Evolutionary conservation across 2,113 vertebrate genomes (phyloP), one percentile per base, ranked within the genome.

Genomic region (Halichoerus grypus): DNA sequence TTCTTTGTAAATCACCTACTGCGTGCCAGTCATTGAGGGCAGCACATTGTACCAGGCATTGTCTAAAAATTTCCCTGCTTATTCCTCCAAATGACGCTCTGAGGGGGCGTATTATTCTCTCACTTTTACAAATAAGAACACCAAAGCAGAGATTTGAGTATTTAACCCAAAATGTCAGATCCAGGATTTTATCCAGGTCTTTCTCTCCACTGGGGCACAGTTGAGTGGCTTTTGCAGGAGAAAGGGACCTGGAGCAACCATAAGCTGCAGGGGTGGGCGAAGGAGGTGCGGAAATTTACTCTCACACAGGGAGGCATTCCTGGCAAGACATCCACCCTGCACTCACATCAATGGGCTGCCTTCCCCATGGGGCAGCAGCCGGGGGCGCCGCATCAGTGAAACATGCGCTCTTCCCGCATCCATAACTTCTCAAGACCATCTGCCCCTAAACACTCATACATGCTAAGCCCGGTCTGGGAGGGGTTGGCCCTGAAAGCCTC

Each of bases 61-160:
- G 57, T 53, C 39, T 59, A 77, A 72, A 95, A 92, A 49, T 1
- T 49, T 2, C 18, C 65, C 22, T 69, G 7, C 2, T 28, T 88
- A 2, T 28, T 59, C n/a, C 55, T 95, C 72, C 4, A 11, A 49
- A n/a, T 14, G 46, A 72, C 26, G 69, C 46, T 76, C 39, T 49
- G 42, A 88, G 49, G 16, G 36, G 9, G 11, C 7, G 3, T 71
- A 46, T 71, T 85, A 57, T 15, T 61, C 71, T 79, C 36, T 71
- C 7, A 69, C 13, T 71, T 96, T 86, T 51, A 92, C 39, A 87
- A 93, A 49, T 65, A 85, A 72, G 59, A 85, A 85, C 94, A 84
- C 13, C n/a, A 33, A 83, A 93, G 51, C 39, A 39, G 39, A 93
- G 59, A 49, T 33, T 67, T 79, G 53, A 93, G 21, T 49, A 46